Evolutionary conservation across 30 jellyfish, hydroid and myxozoan species (phyloP).

Genomic region (Euphysa ruthae): DNA sequence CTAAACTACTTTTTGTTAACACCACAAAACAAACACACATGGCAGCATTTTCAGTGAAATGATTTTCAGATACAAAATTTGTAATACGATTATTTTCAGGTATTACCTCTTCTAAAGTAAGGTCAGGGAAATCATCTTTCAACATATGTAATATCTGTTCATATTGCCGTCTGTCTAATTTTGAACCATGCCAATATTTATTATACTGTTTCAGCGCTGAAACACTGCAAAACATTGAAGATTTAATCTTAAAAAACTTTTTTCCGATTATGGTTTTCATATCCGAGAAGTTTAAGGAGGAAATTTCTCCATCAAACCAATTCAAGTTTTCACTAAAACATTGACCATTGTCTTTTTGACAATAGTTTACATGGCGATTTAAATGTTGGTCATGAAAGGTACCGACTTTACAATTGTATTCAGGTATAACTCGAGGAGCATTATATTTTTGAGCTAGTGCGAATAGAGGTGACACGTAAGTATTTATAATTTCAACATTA

Average conservation of each 20-base stretch:
- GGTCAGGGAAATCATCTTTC: too few relatives aligned
- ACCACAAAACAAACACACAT: too few relatives aligned
- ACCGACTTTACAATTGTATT: neutral
- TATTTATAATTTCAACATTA: conserved; percentile 13
- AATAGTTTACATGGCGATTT: neutral
- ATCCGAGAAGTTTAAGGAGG: neutral
- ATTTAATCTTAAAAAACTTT: too few relatives aligned
- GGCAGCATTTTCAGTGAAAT: neutral
- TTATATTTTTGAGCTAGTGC: neutral
- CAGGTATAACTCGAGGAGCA: neutral
- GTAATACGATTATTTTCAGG: neutral
- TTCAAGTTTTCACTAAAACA: neutral
- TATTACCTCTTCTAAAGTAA: neutral
- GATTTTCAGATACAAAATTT: neutral
- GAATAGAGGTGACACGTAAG: conserved; percentile 3
- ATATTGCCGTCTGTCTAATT: too few relatives aligned
- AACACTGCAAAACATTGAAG: too few relatives aligned
- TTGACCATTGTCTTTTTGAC: neutral
- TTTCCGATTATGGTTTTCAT: too few relatives aligned
- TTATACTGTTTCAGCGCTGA: too few relatives aligned
- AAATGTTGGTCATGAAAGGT: neutral
- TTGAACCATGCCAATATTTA: too few relatives aligned
- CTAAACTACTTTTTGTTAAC: too few relatives aligned
- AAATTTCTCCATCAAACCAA: too few relatives aligned
- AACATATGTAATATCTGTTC: too few relatives aligned